phyloP scores from a whole-genome alignment of 2,888 invertebrate species.

The Tenthredo mesomela region DNA sequence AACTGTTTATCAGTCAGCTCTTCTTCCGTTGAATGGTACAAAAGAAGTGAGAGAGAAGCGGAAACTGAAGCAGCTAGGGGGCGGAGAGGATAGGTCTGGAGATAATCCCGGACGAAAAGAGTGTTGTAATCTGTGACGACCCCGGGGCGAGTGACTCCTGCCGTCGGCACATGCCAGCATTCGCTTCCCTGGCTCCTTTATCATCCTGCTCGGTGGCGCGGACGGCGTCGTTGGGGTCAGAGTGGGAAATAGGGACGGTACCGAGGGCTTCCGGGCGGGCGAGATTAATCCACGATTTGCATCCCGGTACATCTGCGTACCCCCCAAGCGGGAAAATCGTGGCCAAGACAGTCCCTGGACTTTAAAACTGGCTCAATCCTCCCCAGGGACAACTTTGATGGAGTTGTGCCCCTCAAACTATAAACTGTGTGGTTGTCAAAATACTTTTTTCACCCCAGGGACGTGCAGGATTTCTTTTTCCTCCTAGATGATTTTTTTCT shows the following conservation, averaged over 20 bases:
- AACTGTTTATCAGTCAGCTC: slow-evolving; percentile 9
- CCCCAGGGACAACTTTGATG: slow-evolving; percentile 30
- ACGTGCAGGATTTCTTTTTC: not conserved
- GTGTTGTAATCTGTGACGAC: slow-evolving; percentile 68
- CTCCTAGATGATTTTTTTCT: not conserved
- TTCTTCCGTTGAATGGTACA: slow-evolving; percentile 24
- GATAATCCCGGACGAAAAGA: slow-evolving; percentile 53
- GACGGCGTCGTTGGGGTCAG: slow-evolving; percentile 60
- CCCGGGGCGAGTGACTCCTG: slow-evolving; percentile 73
- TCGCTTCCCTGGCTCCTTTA: slow-evolving; percentile 64
- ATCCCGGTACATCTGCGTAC: slow-evolving; percentile 77
- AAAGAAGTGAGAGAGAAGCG: slow-evolving; percentile 27
- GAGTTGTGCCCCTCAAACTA: slow-evolving; percentile 25
- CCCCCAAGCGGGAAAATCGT: slow-evolving; percentile 59
- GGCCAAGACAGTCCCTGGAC: slow-evolving; percentile 60
- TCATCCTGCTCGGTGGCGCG: slow-evolving; percentile 54
- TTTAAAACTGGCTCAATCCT: slow-evolving; percentile 54
- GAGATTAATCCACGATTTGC: slow-evolving; percentile 78
- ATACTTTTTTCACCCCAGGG: not conserved
- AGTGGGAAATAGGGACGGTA: slow-evolving; percentile 62
- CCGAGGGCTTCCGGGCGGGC: slow-evolving; percentile 66
- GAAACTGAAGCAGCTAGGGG: not conserved
- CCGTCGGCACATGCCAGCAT: slow-evolving; percentile 72
- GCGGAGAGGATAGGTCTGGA: slow-evolving; percentile 23
- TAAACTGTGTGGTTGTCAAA: slow-evolving; percentile 35